These are phyloP conservation scores for Cirrhinus molitorella DNA, from an alignment of 2,797 vertebrate species.

Conservation along the genomic window DNA sequence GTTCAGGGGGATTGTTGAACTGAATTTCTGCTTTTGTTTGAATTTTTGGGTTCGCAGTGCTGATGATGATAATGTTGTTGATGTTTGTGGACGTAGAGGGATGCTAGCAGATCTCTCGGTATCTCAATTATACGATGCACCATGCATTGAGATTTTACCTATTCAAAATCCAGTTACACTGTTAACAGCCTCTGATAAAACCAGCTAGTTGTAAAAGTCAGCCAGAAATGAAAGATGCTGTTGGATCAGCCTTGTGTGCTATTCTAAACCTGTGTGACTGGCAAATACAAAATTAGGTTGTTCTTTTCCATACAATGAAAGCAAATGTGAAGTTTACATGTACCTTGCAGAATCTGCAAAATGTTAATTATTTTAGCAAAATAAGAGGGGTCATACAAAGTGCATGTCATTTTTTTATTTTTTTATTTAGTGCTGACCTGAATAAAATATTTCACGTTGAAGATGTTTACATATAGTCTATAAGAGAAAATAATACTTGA, in stretches of 20 bases:
- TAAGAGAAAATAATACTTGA: too few species aligned
- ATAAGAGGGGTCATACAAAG: too few species aligned
- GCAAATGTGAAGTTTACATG: neutral
- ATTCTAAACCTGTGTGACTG: neutral
- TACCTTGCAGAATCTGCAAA: too few species aligned
- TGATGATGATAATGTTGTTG: constrained; percentile 24
- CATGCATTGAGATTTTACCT: neutral
- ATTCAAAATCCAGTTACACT: constrained; percentile 14
- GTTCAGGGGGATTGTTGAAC: constrained; percentile 60
- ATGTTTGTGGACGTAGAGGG: constrained; percentile 11
- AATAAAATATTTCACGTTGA: too few species aligned
- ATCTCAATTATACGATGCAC: neutral
- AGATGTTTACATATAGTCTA: too few species aligned
- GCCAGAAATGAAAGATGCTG: constrained; percentile 22
- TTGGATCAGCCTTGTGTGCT: constrained; percentile 3
- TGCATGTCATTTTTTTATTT: too few species aligned
- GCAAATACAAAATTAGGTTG: neutral
- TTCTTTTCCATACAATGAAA: neutral
- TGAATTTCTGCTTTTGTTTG: constrained; percentile 54
- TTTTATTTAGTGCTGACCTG: too few species aligned
- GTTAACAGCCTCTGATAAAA: constrained; percentile 10
- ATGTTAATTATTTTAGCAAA: too few species aligned
- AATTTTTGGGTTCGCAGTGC: constrained; percentile 48
- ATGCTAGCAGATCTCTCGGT: constrained; percentile 1
- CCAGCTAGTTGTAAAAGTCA: constrained; percentile 10